A percentile compares a stretch with the other conserved stretches of the same genome.
Conservation (phyloP, 2,888 invertebrate species). For the Torymus texanus region DNA sequence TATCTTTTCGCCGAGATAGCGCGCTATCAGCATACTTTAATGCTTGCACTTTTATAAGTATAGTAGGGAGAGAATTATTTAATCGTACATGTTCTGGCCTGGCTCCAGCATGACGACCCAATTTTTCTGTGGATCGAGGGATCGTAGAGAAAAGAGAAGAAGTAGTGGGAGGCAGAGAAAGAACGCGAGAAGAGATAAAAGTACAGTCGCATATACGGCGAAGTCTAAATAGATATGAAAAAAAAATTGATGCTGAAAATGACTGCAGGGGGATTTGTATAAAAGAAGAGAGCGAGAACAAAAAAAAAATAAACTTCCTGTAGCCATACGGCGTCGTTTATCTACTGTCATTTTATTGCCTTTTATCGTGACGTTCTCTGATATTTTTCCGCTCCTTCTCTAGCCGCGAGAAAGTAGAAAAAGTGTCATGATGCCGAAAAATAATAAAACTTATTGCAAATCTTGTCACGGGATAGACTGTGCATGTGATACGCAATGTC, state of each 20-base stretch:
- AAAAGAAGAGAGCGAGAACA: conserved; percentile 2
- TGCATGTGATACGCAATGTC: conserved; percentile 5
- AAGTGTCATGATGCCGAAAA: background rate
- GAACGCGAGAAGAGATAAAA: conserved; percentile 32
- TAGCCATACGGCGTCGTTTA: conserved; percentile 30
- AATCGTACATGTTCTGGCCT: conserved; percentile 73
- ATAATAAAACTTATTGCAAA: conserved; percentile 12
- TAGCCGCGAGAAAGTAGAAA: background rate
- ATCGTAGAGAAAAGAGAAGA: conserved; percentile 13
- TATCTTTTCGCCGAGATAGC: conserved; percentile 73
- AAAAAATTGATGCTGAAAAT: conserved; percentile 22
- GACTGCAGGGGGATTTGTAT: conserved; percentile 26
- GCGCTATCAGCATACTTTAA: conserved; percentile 73
- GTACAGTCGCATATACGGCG: background rate
- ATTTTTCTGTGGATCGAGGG: conserved; percentile 63
- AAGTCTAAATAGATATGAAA: conserved; percentile 36
- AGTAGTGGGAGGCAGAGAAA: conserved; percentile 11
- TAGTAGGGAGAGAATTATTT: conserved; percentile 68
- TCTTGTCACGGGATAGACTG: background rate
- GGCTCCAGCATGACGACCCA: conserved; percentile 74
- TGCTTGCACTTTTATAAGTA: conserved; percentile 75
- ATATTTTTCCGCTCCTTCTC: conserved; percentile 48
- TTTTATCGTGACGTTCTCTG: conserved; percentile 44
- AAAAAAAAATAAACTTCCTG: conserved; percentile 44
- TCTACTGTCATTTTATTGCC: conserved; percentile 52